A percentile compares a stretch with the other conserved stretches of the same genome.
Evolutionary conservation across 2,797 vertebrate species (phyloP).

Genomic region (Sorex maritimensis): DNA sequence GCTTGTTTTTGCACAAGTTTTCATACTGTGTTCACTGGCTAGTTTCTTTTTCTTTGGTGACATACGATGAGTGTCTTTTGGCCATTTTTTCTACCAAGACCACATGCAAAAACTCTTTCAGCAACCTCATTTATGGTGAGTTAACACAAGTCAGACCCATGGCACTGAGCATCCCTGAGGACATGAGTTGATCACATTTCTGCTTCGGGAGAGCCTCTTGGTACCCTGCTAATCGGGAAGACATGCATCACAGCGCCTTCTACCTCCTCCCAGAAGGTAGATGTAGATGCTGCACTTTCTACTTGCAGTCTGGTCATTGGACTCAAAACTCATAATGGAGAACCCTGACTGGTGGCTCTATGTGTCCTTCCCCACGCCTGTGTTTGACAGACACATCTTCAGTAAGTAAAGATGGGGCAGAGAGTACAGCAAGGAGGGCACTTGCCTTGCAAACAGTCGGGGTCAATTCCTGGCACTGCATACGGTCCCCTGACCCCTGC

Average conservation of each 20-base stretch:
- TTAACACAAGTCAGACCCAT: background rate
- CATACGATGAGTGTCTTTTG: background rate
- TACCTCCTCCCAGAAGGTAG: background rate
- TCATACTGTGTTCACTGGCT: background rate
- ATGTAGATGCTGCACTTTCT: background rate
- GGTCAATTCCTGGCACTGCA: too few species aligned
- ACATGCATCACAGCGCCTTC: background rate
- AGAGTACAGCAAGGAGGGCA: too few species aligned
- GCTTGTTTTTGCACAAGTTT: constrained; percentile 10
- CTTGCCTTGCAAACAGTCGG: too few species aligned
- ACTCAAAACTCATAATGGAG: background rate
- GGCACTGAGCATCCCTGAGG: background rate
- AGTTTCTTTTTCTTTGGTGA: constrained; percentile 56
- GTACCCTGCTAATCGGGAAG: background rate
- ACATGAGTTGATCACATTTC: background rate
- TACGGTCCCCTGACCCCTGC: too few species aligned
- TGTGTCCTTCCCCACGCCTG: background rate
- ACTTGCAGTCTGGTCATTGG: background rate
- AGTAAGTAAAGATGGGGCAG: background rate
- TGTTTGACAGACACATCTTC: background rate
- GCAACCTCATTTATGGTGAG: constrained; percentile 5
- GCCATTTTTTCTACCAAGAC: background rate
- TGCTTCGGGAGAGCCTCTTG: background rate
- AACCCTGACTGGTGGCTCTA: background rate
- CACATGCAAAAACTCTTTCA: background rate